A percentile compares a stretch with the other conserved stretches of the same genome.
These are phyloP conservation scores for Pyralis farinalis DNA, from an alignment of 2,888 invertebrate genomes.

Conservation along the genomic window DNA sequence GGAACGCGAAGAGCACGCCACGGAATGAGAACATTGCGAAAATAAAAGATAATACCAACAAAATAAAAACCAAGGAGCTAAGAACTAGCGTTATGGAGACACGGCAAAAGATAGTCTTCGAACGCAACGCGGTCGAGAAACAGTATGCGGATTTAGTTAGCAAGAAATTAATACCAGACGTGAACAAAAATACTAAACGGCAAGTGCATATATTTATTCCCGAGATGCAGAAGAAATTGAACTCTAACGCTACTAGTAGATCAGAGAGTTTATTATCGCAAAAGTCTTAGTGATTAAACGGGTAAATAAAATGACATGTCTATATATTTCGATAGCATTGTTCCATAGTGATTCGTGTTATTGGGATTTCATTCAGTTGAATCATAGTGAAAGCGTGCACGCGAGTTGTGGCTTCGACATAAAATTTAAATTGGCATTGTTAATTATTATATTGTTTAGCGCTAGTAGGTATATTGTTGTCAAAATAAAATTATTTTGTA, in stretches of 20 bases:
- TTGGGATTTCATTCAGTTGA: too few relatives aligned
- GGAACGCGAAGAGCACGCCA: conserved; percentile 61
- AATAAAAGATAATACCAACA: conserved; percentile 43
- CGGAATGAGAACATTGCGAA: conserved; percentile 40
- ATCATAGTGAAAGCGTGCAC: too few relatives aligned
- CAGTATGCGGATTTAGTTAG: conserved; percentile 67
- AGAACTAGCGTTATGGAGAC: conserved; percentile 53
- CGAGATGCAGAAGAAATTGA: conserved; percentile 79
- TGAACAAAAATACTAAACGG: conserved; percentile 70
- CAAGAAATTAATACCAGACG: conserved; percentile 65
- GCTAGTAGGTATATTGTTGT: too few relatives aligned
- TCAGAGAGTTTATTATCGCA: conserved; percentile 60
- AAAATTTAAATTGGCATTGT: too few relatives aligned
- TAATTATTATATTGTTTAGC: background rate
- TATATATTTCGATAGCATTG: background rate
- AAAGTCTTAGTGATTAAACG: conserved; percentile 29
- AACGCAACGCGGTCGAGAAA: conserved; percentile 59
- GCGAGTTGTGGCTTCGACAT: too few relatives aligned
- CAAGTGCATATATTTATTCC: conserved; percentile 90
- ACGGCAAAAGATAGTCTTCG: conserved; percentile 58
- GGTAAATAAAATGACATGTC: background rate
- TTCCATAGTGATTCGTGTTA: too few relatives aligned
- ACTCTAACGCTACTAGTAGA: conserved; percentile 44
- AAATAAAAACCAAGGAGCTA: conserved; percentile 52
- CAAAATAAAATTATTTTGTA: too few relatives aligned